Evolutionary conservation across 2,113 vertebrate genomes (phyloP).

Genomic region (Hypomesus transpacificus): DNA sequence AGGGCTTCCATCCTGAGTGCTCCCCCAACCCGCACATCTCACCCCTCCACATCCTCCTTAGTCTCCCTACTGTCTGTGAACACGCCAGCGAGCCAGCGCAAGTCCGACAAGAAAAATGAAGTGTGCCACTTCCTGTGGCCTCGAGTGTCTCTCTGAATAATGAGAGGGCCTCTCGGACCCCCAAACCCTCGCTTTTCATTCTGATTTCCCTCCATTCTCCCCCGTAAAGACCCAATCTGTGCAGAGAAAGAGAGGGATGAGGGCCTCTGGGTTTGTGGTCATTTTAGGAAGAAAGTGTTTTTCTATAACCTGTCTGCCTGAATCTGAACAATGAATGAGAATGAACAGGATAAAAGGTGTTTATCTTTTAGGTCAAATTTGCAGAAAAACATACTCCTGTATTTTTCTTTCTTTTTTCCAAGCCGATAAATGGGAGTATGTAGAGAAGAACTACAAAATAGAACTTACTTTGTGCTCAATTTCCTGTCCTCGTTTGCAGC

Average conservation of each 20-base stretch:
- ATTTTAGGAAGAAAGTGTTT: constrained; percentile 49
- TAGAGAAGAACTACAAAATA: too few relatives aligned
- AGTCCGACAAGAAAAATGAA: constrained; percentile 79
- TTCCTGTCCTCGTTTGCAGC: constrained; percentile 41
- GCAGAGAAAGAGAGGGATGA: constrained; percentile 27
- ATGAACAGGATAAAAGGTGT: constrained; percentile 42
- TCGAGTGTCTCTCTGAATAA: constrained; percentile 75
- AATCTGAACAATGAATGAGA: constrained; percentile 48
- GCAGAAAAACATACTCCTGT: neutral
- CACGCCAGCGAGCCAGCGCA: constrained; percentile 58
- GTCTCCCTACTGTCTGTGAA: constrained; percentile 62
- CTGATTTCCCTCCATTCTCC: constrained; percentile 34
- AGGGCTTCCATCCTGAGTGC: constrained; percentile 21
- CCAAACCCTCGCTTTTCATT: constrained; percentile 40
- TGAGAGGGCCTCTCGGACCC: constrained; percentile 51
- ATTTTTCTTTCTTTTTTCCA: neutral
- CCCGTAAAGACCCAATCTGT: constrained; percentile 55
- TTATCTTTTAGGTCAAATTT: neutral
- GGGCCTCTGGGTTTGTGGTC: constrained; percentile 44
- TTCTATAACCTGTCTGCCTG: constrained; percentile 41
- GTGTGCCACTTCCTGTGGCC: constrained; percentile 66
- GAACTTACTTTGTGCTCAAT: neutral
- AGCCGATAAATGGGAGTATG: too few relatives aligned
- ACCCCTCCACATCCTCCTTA: constrained; percentile 33
- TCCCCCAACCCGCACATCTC: constrained; percentile 7